Percentiles rank a stretch among this genome's conserved stretches.
These are phyloP conservation scores for Spheniscus humboldti DNA, from an alignment of 2,797 vertebrate species.

Conservation along the genomic window DNA sequence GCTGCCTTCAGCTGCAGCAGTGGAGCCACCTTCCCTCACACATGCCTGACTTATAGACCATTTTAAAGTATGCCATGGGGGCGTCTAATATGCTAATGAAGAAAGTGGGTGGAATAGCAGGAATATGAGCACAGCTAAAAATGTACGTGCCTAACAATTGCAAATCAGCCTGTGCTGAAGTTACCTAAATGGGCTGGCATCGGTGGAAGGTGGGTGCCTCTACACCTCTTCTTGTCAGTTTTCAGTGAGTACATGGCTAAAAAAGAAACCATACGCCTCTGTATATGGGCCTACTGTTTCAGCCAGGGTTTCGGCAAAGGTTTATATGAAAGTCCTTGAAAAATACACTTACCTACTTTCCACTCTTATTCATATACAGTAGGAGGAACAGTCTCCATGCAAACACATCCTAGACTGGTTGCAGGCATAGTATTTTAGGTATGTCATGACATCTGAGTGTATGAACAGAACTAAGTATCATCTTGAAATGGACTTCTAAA, in stretches of 20 bases:
- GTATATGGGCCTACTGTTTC: slow-evolving; percentile 36
- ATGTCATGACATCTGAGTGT: not conserved
- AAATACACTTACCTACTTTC: slow-evolving; percentile 28
- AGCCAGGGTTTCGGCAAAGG: slow-evolving; percentile 21
- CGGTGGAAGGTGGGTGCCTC: slow-evolving; percentile 54
- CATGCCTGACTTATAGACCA: slow-evolving; percentile 55
- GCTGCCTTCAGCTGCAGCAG: not conserved
- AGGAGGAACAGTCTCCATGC: slow-evolving; percentile 34
- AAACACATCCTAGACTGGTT: not conserved
- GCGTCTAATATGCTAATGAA: slow-evolving; percentile 69
- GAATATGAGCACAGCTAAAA: slow-evolving; percentile 67
- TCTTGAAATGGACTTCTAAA: not conserved
- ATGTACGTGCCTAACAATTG: slow-evolving; percentile 63
- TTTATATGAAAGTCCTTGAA: slow-evolving; percentile 11
- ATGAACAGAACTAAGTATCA: not conserved
- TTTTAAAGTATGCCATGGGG: slow-evolving; percentile 58
- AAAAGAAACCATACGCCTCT: slow-evolving; percentile 42
- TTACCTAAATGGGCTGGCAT: slow-evolving; percentile 64
- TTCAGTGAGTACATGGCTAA: slow-evolving; percentile 32
- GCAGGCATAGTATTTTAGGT: not conserved
- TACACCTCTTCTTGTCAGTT: slow-evolving; percentile 62
- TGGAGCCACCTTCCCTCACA: slow-evolving; percentile 39
- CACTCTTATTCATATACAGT: not conserved
- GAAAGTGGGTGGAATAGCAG: slow-evolving; percentile 64
- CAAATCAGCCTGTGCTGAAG: slow-evolving; percentile 64